Base-by-base conservation (phyloP, 2,888 invertebrate species). In the Melinopterus prodromus region DNA sequence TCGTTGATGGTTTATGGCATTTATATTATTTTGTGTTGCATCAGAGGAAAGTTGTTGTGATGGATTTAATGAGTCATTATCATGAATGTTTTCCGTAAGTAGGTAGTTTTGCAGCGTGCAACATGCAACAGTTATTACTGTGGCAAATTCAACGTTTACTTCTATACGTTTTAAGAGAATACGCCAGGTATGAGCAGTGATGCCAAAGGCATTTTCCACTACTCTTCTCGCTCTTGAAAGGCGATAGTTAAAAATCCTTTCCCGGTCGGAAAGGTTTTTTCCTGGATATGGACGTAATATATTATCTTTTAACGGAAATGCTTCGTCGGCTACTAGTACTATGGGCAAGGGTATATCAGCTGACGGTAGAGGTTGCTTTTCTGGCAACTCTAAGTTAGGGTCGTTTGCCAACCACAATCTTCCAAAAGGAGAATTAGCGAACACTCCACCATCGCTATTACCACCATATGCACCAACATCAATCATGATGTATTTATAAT, bases 401-500 rank as follows among this genome's bases (percentile, higher is more conserved):
- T 83, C 83, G 53, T 53, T 53, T 53, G 53, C 53, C 78, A 76
- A 16, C 69, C 84, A 53, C 70, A 71, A 71, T 70, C 76, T 69
- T 70, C 81, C 83, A 76, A 85, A 80, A 70, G 70, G 70, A 70
- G 80, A 83, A 15, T 53, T 74, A 77, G 79, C 72, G 78, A 85
- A 84, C 38, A 86, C 80, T n/a, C 84, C 85, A 14, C 86, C 85
- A 82, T 87, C 87, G 83, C 85, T 86, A 80, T 85, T 84, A 76
- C 83, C 83, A 9, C 86, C 86, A 81, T 83, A 84, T 75, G 82
- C 82, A 53, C 88, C 87, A 78, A 86, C 84, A 81, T 86, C 85
- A n/a, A 85, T 83, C 53, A 84, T 80, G 69, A 84, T 83, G 84
- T 88, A 88, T 69, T 79, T 81, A 82, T 86, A 87, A 15, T 85